phyloP scores from a whole-genome alignment of 2,888 invertebrate genomes.

The Andrena minutula region DNA sequence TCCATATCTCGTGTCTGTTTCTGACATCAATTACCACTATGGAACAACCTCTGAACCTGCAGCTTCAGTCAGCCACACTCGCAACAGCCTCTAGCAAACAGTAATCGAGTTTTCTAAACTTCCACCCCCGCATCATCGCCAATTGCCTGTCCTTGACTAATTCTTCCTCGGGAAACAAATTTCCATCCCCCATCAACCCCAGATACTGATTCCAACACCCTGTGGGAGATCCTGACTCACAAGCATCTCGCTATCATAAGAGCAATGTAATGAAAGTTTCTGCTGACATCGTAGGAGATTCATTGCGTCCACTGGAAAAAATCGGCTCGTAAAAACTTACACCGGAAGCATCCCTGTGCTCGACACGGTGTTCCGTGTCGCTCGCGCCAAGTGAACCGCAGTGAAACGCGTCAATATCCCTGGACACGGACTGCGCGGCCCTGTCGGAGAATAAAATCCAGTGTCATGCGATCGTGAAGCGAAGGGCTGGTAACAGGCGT shows the following conservation, averaged over 20 bases:
- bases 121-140: too few species aligned
- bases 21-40: too few species aligned
- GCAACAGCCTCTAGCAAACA: too few species aligned
- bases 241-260: neutral
- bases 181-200: too few species aligned
- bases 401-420: slow-evolving; percentile 29
- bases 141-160: too few species aligned
- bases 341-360: neutral
- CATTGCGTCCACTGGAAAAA: neutral
- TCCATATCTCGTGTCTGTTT: too few species aligned
- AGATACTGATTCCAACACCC: too few species aligned
- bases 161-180: too few species aligned
- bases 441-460: slow-evolving; percentile 20
- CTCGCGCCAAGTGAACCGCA: slow-evolving; percentile 28
- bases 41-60: too few species aligned
- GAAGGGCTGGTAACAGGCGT: slow-evolving; percentile 44
- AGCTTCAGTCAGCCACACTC: too few species aligned
- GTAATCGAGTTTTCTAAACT: too few species aligned
- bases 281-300: slow-evolving; percentile 1
- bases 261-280: neutral
- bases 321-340: slow-evolving; percentile 32
- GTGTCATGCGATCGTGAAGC: slow-evolving; percentile 42
- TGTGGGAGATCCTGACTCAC: neutral
- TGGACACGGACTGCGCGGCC: neutral
- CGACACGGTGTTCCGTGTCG: neutral